Evolutionary conservation across 2,797 vertebrate genomes (phyloP).

Genomic region (Thripadectes ignobilis): DNA sequence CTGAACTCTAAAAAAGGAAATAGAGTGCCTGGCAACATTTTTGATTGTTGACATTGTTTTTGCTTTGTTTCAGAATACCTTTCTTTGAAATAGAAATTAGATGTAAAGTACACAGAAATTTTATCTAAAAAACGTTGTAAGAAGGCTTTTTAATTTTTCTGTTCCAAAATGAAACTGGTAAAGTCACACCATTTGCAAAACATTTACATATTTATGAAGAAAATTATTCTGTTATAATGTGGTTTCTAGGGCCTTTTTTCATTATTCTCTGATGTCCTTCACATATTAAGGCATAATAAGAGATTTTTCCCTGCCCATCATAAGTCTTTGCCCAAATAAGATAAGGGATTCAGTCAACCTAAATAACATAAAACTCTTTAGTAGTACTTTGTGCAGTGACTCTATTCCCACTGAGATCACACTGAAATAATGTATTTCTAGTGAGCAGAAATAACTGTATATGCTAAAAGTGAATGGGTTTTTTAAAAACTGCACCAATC

Average conservation of each 20-base stretch:
- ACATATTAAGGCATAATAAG: not conserved
- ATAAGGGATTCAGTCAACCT: not conserved
- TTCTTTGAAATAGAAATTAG: not conserved
- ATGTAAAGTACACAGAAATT: not conserved
- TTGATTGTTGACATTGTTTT: not conserved
- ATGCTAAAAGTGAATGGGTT: not conserved
- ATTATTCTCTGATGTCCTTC: not conserved
- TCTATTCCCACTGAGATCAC: not conserved
- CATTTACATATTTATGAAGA: not conserved
- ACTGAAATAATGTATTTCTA: not conserved
- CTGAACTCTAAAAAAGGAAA: not conserved
- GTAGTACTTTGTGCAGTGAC: not conserved
- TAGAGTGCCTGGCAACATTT: not conserved
- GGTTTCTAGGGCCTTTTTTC: not conserved
- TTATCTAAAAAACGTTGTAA: not conserved
- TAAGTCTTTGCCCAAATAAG: not conserved
- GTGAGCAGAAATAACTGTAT: not conserved
- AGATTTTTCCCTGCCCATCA: not conserved
- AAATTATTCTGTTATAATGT: not conserved
- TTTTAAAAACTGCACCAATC: not conserved
- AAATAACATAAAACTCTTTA: not conserved
- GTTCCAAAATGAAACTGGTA: not conserved
- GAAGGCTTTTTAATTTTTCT: not conserved
- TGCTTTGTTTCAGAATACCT: not conserved
- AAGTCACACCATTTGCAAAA: not conserved